Conservation (phyloP, 2,113 vertebrate genomes). For the Petrocephalus microphthalmus region DNA sequence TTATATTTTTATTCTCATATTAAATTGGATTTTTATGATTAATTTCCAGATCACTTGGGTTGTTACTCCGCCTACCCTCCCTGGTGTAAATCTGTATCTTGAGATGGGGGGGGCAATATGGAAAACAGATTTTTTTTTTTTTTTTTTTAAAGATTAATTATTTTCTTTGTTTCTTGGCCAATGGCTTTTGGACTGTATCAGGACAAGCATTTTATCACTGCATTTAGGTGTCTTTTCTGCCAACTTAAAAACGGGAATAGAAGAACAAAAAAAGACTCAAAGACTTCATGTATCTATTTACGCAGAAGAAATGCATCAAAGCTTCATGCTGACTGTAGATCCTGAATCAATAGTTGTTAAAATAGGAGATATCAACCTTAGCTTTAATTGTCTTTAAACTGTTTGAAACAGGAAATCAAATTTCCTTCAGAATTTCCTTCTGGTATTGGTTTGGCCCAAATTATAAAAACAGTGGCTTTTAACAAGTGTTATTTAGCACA, state of each 20-base stretch:
- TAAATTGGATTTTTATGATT: background rate
- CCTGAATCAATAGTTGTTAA: background rate
- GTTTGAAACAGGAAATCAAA: background rate
- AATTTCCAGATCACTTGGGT: slow-evolving; percentile 7
- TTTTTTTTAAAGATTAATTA: background rate
- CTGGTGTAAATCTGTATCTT: background rate
- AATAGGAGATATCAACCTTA: background rate
- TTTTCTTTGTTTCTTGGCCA: background rate
- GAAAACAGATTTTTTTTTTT: background rate
- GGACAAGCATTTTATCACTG: background rate
- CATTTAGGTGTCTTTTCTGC: background rate
- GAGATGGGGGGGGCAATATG: background rate
- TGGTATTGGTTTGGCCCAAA: background rate
- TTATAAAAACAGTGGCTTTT: background rate
- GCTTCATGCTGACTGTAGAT: background rate
- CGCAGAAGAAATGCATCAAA: background rate
- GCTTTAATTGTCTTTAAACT: background rate
- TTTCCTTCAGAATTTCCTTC: background rate
- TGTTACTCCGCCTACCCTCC: background rate
- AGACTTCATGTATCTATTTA: background rate
- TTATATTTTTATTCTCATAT: background rate
- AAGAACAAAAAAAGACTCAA: too few species aligned
- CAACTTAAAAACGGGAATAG: background rate
- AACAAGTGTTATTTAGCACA: background rate
- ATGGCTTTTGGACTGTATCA: background rate